Conservation (phyloP, 1,140 invertebrate species). For the Teleogryllus occipitalis region DNA sequence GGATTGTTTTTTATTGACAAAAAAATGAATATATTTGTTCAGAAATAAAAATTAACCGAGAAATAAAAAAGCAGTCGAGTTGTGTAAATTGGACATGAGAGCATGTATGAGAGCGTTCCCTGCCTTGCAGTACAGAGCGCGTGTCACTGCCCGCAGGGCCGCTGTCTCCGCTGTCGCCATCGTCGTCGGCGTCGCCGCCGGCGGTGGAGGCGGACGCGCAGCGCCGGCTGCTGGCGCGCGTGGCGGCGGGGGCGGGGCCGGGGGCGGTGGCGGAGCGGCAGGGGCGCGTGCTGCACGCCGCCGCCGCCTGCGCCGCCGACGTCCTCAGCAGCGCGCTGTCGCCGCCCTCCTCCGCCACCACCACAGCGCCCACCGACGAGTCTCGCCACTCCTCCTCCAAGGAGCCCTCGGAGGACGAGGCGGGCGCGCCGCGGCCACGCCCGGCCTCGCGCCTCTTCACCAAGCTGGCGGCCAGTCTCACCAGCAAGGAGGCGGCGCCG, state of each 20-base stretch:
- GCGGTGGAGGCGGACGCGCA: no score
- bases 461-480: no score
- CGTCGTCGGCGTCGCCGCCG: not conserved
- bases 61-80: no score
- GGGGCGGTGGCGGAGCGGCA: conserved; percentile 71
- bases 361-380: not conserved
- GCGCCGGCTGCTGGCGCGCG: conserved; percentile 1
- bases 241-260: conserved; percentile 66
- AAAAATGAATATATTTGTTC: no score
- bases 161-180: not conserved
- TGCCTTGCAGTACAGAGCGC: not conserved
- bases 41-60: no score
- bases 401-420: conserved; percentile 14
- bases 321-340: conserved; percentile 12
- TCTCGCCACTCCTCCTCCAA: not conserved
- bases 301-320: conserved; percentile 27
- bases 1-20: no score
- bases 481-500: no score
- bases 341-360: not conserved
- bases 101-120: no score
- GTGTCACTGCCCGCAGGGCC: no score
- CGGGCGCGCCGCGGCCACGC: no score
- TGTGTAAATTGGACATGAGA: no score
- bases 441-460: no score
- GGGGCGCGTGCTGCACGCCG: conserved; percentile 32